These are phyloP conservation scores for Capromys pilorides DNA, from an alignment of 2,797 vertebrate species.

Conservation along the genomic window DNA sequence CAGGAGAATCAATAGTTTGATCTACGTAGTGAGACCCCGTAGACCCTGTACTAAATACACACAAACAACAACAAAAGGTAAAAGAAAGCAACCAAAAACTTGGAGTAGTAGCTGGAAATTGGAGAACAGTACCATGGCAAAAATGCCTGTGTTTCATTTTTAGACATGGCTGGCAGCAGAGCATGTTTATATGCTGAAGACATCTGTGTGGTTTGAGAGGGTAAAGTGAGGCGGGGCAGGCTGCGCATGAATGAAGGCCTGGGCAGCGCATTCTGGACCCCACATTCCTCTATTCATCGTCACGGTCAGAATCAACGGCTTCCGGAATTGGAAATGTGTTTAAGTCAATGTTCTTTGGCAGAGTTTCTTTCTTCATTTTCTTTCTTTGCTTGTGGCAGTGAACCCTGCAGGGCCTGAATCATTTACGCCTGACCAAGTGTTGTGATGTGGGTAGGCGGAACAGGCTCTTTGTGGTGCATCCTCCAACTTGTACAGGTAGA, in stretches of 20 bases:
- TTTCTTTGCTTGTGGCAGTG: conserved; percentile 39
- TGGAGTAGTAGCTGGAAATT: neutral
- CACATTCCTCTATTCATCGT: neutral
- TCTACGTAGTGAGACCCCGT: too few species aligned
- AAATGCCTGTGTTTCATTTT: neutral
- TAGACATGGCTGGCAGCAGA: neutral
- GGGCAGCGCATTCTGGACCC: neutral
- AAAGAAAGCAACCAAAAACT: neutral
- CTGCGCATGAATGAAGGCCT: neutral
- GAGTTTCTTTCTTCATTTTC: neutral
- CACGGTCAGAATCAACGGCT: neutral
- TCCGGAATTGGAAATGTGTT: neutral
- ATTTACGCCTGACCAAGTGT: neutral
- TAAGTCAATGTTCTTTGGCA: neutral
- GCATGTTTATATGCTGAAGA: neutral
- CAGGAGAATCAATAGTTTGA: too few species aligned
- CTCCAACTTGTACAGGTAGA: neutral
- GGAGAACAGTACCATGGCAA: neutral
- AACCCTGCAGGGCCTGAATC: neutral
- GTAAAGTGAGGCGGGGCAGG: neutral
- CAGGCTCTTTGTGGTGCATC: neutral
- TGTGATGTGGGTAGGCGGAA: neutral
- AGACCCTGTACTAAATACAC: too few species aligned
- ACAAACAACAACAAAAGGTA: too few species aligned
- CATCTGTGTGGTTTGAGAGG: neutral